These are phyloP conservation scores for Caenorhabditis sulstoni DNA, from an alignment of 2,888 invertebrate species.

Conservation along the genomic window DNA sequence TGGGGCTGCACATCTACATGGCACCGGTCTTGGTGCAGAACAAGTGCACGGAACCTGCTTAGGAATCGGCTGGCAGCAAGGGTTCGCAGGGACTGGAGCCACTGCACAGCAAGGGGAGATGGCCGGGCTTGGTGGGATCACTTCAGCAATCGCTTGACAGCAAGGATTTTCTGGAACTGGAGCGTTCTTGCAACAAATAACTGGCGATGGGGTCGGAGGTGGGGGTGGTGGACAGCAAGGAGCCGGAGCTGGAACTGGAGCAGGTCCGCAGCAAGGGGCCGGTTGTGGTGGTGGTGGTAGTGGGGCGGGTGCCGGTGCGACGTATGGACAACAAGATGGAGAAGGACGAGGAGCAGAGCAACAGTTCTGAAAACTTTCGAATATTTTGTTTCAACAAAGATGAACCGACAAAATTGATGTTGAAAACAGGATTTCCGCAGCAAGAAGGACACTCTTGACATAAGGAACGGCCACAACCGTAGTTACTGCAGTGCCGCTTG, in stretches of 20 bases:
- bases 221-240: constrained; percentile 40
- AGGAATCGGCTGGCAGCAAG: constrained; percentile 61
- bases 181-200: constrained; percentile 63
- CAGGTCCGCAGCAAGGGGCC: constrained; percentile 53
- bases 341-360: constrained; percentile 63
- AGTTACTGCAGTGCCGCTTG: constrained; percentile 54
- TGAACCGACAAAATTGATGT: constrained; percentile 38
- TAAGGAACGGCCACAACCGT: constrained; percentile 51
- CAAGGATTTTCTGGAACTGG: constrained; percentile 70
- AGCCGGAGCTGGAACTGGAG: constrained; percentile 41
- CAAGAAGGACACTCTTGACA: constrained; percentile 62
- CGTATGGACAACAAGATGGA: constrained; percentile 58
- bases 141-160: constrained; percentile 58
- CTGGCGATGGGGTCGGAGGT: constrained; percentile 53
- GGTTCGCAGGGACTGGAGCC: constrained; percentile 60
- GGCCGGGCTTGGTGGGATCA: constrained; percentile 47
- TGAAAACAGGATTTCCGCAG: constrained; percentile 50
- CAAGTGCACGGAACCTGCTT: constrained; percentile 57
- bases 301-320: constrained; percentile 41
- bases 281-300: constrained; percentile 33
- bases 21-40: constrained; percentile 65
- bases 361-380: constrained; percentile 47
- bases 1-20: constrained; percentile 67
- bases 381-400: background rate
- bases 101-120: constrained; percentile 55